Conservation (phyloP, 2,113 vertebrate species). For the Hymenochirus boettgeri region DNA sequence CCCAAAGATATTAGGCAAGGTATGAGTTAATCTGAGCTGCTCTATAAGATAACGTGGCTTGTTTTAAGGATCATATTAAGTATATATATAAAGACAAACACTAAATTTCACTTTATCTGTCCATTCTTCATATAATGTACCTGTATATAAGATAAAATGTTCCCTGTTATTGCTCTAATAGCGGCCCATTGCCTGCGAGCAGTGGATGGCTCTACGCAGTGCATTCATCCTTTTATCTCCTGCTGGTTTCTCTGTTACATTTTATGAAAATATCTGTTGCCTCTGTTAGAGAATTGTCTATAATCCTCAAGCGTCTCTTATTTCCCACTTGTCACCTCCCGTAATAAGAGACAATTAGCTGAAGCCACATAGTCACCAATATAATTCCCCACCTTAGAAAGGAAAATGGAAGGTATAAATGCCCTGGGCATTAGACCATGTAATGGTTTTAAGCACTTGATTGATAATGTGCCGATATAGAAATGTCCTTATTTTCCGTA, state of each 20-base stretch:
- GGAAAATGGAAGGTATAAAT: constrained; percentile 55
- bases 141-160: too few relatives aligned
- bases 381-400: constrained; percentile 56
- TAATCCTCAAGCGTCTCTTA: constrained; percentile 70
- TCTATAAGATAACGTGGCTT: too few relatives aligned
- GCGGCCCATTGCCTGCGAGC: too few relatives aligned
- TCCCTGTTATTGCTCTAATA: too few relatives aligned
- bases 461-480: constrained; percentile 56
- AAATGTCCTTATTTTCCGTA: constrained; percentile 58
- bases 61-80: too few relatives aligned
- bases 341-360: constrained; percentile 75
- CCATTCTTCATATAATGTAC: too few relatives aligned
- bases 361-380: constrained; percentile 59
- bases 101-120: too few relatives aligned
- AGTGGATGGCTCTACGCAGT: not conserved
- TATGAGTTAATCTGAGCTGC: too few relatives aligned
- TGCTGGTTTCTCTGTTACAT: constrained; percentile 38
- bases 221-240: not conserved
- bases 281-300: constrained; percentile 48
- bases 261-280: constrained; percentile 45
- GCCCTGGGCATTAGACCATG: constrained; percentile 71
- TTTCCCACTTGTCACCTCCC: constrained; percentile 71
- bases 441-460: constrained; percentile 72
- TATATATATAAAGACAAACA: too few relatives aligned
- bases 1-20: too few relatives aligned